These are phyloP conservation scores for Tanytarsus gracilentus DNA, from an alignment of 2,888 invertebrate species.

Conservation along the genomic window DNA sequence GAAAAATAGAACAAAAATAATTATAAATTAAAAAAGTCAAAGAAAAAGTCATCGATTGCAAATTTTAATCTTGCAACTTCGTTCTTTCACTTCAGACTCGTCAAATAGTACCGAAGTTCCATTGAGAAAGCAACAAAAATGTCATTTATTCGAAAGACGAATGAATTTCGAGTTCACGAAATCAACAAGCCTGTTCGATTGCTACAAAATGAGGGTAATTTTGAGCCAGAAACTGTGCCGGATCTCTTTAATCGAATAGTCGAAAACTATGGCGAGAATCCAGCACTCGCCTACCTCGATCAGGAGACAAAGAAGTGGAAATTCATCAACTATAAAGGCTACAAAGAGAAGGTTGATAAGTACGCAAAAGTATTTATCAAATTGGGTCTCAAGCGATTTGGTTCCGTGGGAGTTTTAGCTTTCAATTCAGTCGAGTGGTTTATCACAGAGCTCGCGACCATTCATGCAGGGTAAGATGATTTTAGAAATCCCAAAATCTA, in stretches of 20 bases:
- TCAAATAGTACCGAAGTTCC: not conserved
- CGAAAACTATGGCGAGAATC: constrained; percentile 50
- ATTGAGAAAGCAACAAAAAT: not conserved
- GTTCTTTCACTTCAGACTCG: not conserved
- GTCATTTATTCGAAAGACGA: not conserved
- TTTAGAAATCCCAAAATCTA: not conserved
- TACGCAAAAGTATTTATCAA: constrained; percentile 79
- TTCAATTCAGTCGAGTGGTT: constrained; percentile 90
- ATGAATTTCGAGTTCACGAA: constrained; percentile 6
- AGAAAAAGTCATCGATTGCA: not conserved
- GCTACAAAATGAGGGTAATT: not conserved
- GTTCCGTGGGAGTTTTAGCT: constrained; percentile 79
- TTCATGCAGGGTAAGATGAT: constrained; percentile 70
- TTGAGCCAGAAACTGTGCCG: constrained; percentile 56
- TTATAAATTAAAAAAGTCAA: no score
- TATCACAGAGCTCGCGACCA: constrained; percentile 72
- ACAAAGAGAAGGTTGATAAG: constrained; percentile 60
- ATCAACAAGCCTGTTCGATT: not conserved
- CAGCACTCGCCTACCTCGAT: constrained; percentile 51
- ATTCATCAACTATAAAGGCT: constrained; percentile 67
- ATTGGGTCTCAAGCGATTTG: constrained; percentile 67
- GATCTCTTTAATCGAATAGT: constrained; percentile 51
- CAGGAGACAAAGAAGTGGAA: constrained; percentile 45
- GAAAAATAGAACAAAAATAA: no score
- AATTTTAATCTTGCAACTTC: not conserved